Conservation (phyloP, 2,888 invertebrate species). For the Hypsopygia costalis region DNA sequence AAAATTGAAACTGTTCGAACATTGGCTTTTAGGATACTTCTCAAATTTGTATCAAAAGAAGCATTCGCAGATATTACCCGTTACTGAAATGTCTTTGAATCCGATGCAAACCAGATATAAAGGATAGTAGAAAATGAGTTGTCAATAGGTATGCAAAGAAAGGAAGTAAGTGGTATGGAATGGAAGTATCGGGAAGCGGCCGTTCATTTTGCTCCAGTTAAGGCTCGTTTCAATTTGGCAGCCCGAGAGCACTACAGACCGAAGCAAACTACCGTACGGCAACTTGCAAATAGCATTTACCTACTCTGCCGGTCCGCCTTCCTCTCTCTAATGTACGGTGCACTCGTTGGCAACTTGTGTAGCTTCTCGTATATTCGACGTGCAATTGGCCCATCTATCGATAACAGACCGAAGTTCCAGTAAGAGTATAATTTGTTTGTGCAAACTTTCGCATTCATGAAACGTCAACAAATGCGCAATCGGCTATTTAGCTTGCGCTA, state of each 20-base stretch:
- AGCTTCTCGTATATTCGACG: conserved; percentile 28
- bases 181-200: conserved; percentile 42
- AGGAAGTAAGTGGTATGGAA: conserved; percentile 32
- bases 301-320: conserved; percentile 44
- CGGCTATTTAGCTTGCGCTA: conserved; percentile 45
- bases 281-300: conserved; percentile 70
- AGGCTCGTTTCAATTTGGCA: conserved; percentile 67
- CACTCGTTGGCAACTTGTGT: conserved; percentile 47
- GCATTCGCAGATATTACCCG: conserved; percentile 39
- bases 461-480: conserved; percentile 28
- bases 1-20: conserved; percentile 56
- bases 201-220: conserved; percentile 57
- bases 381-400: conserved; percentile 26
- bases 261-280: conserved; percentile 43
- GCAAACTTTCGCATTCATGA: conserved; percentile 13
- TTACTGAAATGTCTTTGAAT: conserved; percentile 37
- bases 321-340: conserved; percentile 43
- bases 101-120: conserved; percentile 25
- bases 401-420: conserved; percentile 15
- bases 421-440: conserved; percentile 16
- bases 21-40: conserved; percentile 45
- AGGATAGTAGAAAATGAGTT: conserved; percentile 29
- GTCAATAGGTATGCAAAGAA: conserved; percentile 24
- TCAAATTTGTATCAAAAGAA: conserved; percentile 46
- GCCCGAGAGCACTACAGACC: conserved; percentile 47